Base-by-base conservation (phyloP, 64 coral and sea anemone genomes). In the Porites lutea region DNA sequence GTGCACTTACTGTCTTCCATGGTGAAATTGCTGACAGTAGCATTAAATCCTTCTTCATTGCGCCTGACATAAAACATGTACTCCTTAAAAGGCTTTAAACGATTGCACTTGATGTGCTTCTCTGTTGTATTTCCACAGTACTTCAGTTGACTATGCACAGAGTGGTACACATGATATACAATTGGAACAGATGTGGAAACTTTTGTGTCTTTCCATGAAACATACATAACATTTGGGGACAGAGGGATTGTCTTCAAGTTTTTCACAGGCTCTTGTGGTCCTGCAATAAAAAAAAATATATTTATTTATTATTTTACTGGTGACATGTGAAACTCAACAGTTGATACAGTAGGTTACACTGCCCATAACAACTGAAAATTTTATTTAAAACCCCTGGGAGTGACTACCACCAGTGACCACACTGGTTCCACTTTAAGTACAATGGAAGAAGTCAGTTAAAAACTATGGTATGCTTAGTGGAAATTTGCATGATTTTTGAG, bases 111-210 rank as follows among this genome's bases (percentile, higher is more conserved):
- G 47, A 87, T 86, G 13, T n/a, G n/a, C 52, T 70, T 76, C 13
- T 74, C 57, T 6, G 91, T 93, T 23, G 91, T 93, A 76, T 93
- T 93, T 75, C 91, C 91, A 59, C 91, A 93, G 45, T 93, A 93
- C 44, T 19, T 81, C 13, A 87, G 48, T 49, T 83, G 49, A 27
- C 87, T 79, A 13, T 18, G 83, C 0, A 46, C 8, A 23, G 55
- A 53, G 23, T 79, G 60, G 8, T 87, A 93, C 49, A 93, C 82
- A 48, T 93, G 91, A 71, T 93, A 93, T 43, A 79, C 43, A 3
- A 68, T 13, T 52, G 74, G 48, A 2, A n/a, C 27, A 16, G 50
- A 74, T 19, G 3, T 18, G 20, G 60, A 59, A 15, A 43, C 61
- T 13, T 69, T 65, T 22, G 45, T 52, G 13, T 93, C 91, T 7